Evolutionary conservation across 1,140 invertebrate genomes (phyloP).

Genomic region (Phymorhynchus buccinoides): DNA sequence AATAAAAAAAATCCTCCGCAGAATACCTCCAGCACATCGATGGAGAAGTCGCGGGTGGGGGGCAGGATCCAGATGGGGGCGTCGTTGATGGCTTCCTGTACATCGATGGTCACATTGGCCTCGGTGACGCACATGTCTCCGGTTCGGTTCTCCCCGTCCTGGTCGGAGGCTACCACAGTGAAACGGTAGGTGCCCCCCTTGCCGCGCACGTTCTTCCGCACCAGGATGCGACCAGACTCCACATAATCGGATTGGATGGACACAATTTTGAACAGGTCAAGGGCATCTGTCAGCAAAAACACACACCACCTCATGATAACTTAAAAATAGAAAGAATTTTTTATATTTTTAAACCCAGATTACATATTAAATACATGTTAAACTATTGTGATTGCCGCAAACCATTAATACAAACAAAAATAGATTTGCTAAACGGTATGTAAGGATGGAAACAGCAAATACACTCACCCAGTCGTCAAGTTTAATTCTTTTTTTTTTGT

Average conservation of each 20-base stretch:
- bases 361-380: too few relatives aligned
- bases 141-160: constrained; percentile 29
- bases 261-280: background rate
- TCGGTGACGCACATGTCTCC: constrained; percentile 46
- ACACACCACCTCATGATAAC: too few relatives aligned
- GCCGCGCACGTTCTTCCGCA: constrained; percentile 59
- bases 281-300: background rate
- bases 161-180: constrained; percentile 55
- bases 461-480: too few relatives aligned
- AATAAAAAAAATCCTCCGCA: background rate
- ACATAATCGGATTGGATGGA: constrained; percentile 50
- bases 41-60: constrained; percentile 74
- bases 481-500: too few relatives aligned
- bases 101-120: constrained; percentile 53
- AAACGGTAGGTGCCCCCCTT: constrained; percentile 61
- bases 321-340: too few relatives aligned
- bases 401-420: too few relatives aligned
- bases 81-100: constrained; percentile 86
- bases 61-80: constrained; percentile 81
- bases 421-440: too few relatives aligned
- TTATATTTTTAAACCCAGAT: too few relatives aligned
- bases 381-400: too few relatives aligned
- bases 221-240: constrained; percentile 51
- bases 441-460: too few relatives aligned
- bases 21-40: constrained; percentile 69